phyloP scores from a whole-genome alignment of 2,888 invertebrate species.

The Iselma pallidipennis region DNA sequence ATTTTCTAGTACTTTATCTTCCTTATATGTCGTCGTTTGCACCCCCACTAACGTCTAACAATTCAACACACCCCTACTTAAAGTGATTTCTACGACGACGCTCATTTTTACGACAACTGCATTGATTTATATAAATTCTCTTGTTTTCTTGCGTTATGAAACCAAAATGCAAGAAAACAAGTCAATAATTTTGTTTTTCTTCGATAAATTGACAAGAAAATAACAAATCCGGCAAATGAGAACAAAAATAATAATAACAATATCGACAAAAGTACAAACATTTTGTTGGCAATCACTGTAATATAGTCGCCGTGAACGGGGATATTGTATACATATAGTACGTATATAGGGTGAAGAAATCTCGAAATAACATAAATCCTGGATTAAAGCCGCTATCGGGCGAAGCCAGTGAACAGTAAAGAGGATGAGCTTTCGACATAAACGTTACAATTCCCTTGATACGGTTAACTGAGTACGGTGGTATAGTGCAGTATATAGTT shows the following conservation, averaged over 20 bases:
- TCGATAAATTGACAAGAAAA: too few species aligned
- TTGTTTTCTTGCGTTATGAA: too few species aligned
- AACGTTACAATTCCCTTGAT: slow-evolving; percentile 31
- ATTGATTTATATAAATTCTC: slow-evolving; percentile 22
- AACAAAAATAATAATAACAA: neutral
- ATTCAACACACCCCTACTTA: slow-evolving; percentile 8
- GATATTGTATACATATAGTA: slow-evolving; percentile 11
- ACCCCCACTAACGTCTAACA: slow-evolving; percentile 22
- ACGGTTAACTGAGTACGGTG: neutral
- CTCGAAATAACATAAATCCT: slow-evolving; percentile 56
- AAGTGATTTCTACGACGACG: slow-evolving; percentile 7
- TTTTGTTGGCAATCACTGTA: slow-evolving; percentile 29
- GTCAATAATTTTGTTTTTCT: too few species aligned
- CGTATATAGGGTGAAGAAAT: slow-evolving; percentile 37
- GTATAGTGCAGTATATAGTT: neutral
- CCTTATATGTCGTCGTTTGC: slow-evolving; percentile 52
- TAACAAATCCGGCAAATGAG: neutral
- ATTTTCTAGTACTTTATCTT: slow-evolving; percentile 54
- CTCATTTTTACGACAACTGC: slow-evolving; percentile 9
- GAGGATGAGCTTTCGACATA: slow-evolving; percentile 46
- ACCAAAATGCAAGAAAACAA: too few species aligned
- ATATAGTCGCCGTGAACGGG: too few species aligned
- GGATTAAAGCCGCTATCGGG: slow-evolving; percentile 55
- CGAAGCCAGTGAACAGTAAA: slow-evolving; percentile 54
- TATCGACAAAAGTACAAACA: slow-evolving; percentile 15